phyloP scores from a whole-genome alignment of 2,888 invertebrate genomes.

The Salticus scenicus region DNA sequence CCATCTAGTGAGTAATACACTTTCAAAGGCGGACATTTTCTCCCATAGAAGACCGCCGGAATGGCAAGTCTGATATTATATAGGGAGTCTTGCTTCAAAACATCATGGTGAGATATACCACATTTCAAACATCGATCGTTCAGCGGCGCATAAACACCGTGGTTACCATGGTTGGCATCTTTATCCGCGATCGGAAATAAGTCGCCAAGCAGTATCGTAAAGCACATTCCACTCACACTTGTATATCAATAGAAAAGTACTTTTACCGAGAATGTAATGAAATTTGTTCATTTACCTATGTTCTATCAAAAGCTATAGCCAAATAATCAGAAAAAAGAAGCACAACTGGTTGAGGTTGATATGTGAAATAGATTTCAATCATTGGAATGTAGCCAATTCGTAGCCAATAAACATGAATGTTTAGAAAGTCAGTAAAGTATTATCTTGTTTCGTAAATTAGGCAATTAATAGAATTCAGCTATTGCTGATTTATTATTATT shows the following conservation, averaged over 20 bases:
- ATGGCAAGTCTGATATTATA: no score
- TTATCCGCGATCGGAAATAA: no score
- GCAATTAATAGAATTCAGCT: neutral
- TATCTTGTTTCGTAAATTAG: neutral
- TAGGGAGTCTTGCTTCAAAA: no score
- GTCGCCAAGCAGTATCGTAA: no score
- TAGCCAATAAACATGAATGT: neutral
- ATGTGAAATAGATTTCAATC: neutral
- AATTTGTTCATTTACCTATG: neutral
- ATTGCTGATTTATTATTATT: neutral
- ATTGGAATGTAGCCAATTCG: constrained; percentile 15
- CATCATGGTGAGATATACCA: no score
- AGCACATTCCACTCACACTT: no score
- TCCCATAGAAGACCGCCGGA: no score
- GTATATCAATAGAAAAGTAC: neutral
- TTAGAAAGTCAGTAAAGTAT: neutral
- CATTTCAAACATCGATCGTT: no score
- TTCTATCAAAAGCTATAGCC: neutral
- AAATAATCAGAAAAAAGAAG: constrained; percentile 10
- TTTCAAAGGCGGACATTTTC: no score
- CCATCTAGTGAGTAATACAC: no score
- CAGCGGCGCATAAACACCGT: no score
- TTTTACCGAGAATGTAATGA: neutral
- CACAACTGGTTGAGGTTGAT: neutral
- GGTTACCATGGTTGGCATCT: no score